Conservation (phyloP, 1,140 invertebrate species). For the Matsumurasca onukii region DNA sequence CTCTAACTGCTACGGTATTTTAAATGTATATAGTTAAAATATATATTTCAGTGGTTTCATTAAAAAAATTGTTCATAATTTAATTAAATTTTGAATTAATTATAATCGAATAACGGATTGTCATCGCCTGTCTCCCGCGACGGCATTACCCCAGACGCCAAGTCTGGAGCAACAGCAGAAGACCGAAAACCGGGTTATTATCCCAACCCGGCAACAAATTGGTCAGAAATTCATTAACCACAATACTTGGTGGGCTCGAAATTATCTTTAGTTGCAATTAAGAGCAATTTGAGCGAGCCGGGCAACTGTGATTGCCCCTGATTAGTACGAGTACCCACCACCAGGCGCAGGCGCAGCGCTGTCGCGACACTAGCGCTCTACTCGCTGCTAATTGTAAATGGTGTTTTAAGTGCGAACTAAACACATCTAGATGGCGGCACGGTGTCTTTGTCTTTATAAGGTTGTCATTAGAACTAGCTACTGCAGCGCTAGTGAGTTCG, state of each 20-base stretch:
- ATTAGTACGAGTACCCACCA: not conserved
- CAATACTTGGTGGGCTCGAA: slow-evolving; percentile 15
- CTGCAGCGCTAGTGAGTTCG: not conserved
- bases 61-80: too few species aligned
- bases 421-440: not conserved
- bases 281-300: slow-evolving; percentile 9
- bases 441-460: not conserved
- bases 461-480: too few species aligned
- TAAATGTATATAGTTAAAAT: too few species aligned
- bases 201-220: slow-evolving; percentile 2
- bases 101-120: too few species aligned
- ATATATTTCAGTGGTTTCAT: too few species aligned
- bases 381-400: slow-evolving; percentile 20
- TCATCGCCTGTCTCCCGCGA: too few species aligned
- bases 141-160: too few species aligned
- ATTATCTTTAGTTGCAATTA: slow-evolving; percentile 25
- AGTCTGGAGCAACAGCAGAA: too few species aligned
- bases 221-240: slow-evolving; percentile 25
- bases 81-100: too few species aligned
- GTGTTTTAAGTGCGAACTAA: slow-evolving; percentile 26
- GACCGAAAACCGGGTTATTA: not conserved
- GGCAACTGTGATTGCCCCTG: not conserved
- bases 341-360: not conserved
- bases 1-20: too few species aligned
- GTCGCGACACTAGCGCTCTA: not conserved